phyloP scores from a whole-genome alignment of 2,113 vertebrate genomes.

The Emydocephalus ijimae region DNA sequence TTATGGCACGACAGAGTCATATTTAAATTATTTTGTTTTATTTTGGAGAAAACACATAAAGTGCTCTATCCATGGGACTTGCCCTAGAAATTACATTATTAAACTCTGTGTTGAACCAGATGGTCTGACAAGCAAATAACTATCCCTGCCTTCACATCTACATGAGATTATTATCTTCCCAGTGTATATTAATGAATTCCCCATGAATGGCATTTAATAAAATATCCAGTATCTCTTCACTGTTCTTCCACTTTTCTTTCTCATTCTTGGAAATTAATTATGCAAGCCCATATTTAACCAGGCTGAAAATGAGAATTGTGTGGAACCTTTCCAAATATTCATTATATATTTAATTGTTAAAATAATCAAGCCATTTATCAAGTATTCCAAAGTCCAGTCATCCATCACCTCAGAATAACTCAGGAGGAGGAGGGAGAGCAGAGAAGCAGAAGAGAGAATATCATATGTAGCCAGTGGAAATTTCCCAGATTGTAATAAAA shows the following conservation, averaged over 20 bases:
- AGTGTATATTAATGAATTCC: slow-evolving; percentile 66
- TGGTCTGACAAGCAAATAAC: slow-evolving; percentile 48
- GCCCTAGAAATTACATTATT: background rate
- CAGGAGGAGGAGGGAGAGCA: slow-evolving; percentile 33
- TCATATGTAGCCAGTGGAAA: background rate
- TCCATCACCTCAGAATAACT: slow-evolving; percentile 58
- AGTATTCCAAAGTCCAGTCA: slow-evolving; percentile 50
- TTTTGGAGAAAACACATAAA: slow-evolving; percentile 4
- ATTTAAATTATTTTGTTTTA: slow-evolving; percentile 34
- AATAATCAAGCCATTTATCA: slow-evolving; percentile 70
- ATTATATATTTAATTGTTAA: slow-evolving; percentile 72
- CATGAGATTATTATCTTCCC: slow-evolving; percentile 47
- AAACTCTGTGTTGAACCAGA: background rate
- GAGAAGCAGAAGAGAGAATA: slow-evolving; percentile 38
- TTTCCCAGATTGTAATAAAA: background rate
- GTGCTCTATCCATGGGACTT: slow-evolving; percentile 6
- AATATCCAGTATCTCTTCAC: slow-evolving; percentile 65
- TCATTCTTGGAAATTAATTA: slow-evolving; percentile 70
- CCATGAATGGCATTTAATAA: slow-evolving; percentile 66
- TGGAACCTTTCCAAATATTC: slow-evolving; percentile 67
- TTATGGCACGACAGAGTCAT: background rate
- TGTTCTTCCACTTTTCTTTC: slow-evolving; percentile 63
- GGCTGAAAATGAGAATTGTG: slow-evolving; percentile 66
- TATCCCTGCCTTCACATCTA: slow-evolving; percentile 35
- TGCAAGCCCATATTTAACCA: slow-evolving; percentile 67